Evolutionary conservation across 2,888 invertebrate genomes (phyloP), one percentile per base, ranked within the genome.

Genomic region (Atherix ibis): DNA sequence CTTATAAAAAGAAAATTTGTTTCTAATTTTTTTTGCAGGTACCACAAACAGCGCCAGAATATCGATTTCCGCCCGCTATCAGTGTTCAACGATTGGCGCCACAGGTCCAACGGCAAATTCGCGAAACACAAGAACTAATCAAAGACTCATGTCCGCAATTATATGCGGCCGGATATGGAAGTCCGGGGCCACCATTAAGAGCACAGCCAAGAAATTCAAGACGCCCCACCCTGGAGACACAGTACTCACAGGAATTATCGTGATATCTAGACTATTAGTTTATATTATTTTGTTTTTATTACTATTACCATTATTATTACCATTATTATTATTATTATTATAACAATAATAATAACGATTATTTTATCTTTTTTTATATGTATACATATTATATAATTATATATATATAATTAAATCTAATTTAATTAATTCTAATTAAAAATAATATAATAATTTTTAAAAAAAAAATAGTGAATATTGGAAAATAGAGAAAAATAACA

Each of bases 231-330:
- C 54, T 62, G 58, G 61, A 62, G 56, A 58, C 61, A 38, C 59
- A 61, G 53, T 62, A 60, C 57, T 61, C 61, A 43, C 60, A 59
- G 56, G 61, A 62, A 56, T 55, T 60, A 52, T 62, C 61, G 62
- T 62, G 61, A 62, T 62, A 62, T 59, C 55, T 61, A 58, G 55
- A 61, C 49, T 55, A 58, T 48, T 57, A 54, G 51, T 44, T 46
- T 38, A 44, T 36, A 26, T 27, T 36, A 26, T 27, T 27, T 26
- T n/a, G 5, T 26, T 26, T 26, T 26, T 26, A 10, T 26, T n/a
- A 8, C 4, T 26, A 8, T n/a, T 26, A 8, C 12, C 12, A 8
- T 26, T 26, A 26, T 19, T 19, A 19, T 6, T 6, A 19, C 9
- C 5, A 19, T 19, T 19, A 19, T 19, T 19, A 19, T 19, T 19